Percentiles rank a stretch among this genome's conserved stretches.
Conservation (phyloP, 2,113 vertebrate species). For the Megalops atlanticus region DNA sequence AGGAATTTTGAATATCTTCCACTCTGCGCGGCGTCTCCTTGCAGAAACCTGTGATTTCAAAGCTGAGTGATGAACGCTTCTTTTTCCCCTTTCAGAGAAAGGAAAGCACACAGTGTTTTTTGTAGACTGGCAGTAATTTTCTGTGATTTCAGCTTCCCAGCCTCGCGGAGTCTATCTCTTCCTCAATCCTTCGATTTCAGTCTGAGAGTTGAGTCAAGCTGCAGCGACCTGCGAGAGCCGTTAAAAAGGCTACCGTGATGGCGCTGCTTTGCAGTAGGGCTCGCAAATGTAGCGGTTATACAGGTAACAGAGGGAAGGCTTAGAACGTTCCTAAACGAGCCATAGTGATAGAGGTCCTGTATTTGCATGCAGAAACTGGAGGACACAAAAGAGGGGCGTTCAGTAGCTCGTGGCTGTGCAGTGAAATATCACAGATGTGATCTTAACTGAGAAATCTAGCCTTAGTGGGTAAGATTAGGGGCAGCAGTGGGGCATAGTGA, state of each 20-base stretch:
- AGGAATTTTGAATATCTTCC: neutral
- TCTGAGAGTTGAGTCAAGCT: neutral
- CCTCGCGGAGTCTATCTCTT: neutral
- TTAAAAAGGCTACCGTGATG: too few species aligned
- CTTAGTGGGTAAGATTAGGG: neutral
- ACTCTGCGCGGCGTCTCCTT: neutral
- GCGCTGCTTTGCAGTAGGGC: neutral
- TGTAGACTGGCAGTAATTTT: neutral
- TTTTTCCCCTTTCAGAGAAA: neutral
- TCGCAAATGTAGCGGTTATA: neutral
- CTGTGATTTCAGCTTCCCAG: neutral
- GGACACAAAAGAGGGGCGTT: neutral
- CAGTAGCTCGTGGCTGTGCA: neutral
- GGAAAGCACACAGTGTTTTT: too few species aligned
- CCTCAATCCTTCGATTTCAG: neutral
- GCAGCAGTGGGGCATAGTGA: constrained; percentile 26
- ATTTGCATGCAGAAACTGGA: neutral
- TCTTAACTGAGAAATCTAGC: neutral
- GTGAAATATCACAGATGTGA: neutral
- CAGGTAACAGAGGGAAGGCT: neutral
- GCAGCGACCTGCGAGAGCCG: too few species aligned
- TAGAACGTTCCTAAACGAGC: too few species aligned
- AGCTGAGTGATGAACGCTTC: neutral
- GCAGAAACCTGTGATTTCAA: neutral
- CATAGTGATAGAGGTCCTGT: neutral